Evolutionary conservation across 2,797 vertebrate species (phyloP).

Genomic region (Hydrophis major): DNA sequence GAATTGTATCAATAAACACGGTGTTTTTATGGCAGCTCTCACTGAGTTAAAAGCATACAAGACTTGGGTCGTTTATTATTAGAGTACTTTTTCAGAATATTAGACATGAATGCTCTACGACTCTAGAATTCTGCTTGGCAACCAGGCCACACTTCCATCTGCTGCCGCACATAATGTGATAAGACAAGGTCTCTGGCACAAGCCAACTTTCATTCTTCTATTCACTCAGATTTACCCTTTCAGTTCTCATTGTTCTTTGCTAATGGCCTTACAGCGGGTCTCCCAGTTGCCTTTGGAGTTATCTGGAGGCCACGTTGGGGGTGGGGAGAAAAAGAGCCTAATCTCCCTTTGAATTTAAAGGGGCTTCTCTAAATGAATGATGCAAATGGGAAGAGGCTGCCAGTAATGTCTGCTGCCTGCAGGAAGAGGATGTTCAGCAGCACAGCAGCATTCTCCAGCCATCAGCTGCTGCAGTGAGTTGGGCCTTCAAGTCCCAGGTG

Average conservation of each 20-base stretch:
- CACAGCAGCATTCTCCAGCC: constrained; percentile 57
- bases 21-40: constrained; percentile 14
- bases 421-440: constrained; percentile 51
- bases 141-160: constrained; percentile 80
- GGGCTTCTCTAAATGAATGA: constrained; percentile 67
- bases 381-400: constrained; percentile 52
- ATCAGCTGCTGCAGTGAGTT: constrained; percentile 69
- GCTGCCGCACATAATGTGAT: constrained; percentile 72
- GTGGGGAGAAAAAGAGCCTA: constrained; percentile 47
- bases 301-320: constrained; percentile 57
- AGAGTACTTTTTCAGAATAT: constrained; percentile 38
- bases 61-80: constrained; percentile 48
- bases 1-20: constrained; percentile 1
- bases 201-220: constrained; percentile 71
- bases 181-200: constrained; percentile 71
- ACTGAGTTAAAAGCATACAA: constrained; percentile 8
- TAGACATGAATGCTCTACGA: background rate
- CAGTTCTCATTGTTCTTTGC: constrained; percentile 74
- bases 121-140: constrained; percentile 78
- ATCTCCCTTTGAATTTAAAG: constrained; percentile 68
- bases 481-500: constrained; percentile 59
- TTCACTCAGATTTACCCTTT: constrained; percentile 72
- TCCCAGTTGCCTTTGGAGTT: constrained; percentile 75
- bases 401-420: constrained; percentile 60
- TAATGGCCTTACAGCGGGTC: constrained; percentile 75